Evolutionary conservation across 1,140 invertebrate genomes (phyloP), one percentile per base, ranked within the genome.

Genomic region (Antheraea pernyi): DNA sequence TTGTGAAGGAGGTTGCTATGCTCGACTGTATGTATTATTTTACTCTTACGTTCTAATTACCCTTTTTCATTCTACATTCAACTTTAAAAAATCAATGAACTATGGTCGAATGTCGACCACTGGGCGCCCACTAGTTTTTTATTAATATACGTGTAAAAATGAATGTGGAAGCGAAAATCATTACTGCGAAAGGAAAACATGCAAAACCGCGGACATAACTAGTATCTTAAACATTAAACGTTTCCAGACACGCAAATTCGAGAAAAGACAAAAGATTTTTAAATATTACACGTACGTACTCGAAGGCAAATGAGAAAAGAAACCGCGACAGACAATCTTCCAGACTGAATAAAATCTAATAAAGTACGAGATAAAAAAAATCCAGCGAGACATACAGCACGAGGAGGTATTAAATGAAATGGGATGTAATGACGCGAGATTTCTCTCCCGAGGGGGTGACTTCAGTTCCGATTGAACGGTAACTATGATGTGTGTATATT

Each of bases 331-430:
- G 36, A 60, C 69, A 75, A 71, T 75, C 65, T 77, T 72, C 69
- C 75, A 83, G 84, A 84, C 82, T 84, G 84, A 73, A 79, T 69
- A 58, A 81, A 83, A 86, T 84, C 74, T 84, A 86, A 86, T 86
- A 84, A 86, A 70, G 67, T 67, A 73, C 64, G 62, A 72, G 59
- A 71, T 67, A 46, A 72, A 81, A 84, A 85, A 82, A 81, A 84
- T 84, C 77, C 73, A 69, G 64, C 53, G 76, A 83, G 80, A 83
- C 84, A 84, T 68, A 76, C 79, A 78, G 73, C 37, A 74, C 71
- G 69, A 73, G 70, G 69, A 73, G 70, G 69, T 82, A 86, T 86
- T 86, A 84, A 76, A 77, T 69, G 70, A 81, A 83, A 86, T 83
- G 72, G 75, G 77, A 82, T 79, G 77, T 83, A 84, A 82, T 80